Evolutionary conservation across 2,888 invertebrate species (phyloP).

Genomic region (Phlogophora meticulosa): DNA sequence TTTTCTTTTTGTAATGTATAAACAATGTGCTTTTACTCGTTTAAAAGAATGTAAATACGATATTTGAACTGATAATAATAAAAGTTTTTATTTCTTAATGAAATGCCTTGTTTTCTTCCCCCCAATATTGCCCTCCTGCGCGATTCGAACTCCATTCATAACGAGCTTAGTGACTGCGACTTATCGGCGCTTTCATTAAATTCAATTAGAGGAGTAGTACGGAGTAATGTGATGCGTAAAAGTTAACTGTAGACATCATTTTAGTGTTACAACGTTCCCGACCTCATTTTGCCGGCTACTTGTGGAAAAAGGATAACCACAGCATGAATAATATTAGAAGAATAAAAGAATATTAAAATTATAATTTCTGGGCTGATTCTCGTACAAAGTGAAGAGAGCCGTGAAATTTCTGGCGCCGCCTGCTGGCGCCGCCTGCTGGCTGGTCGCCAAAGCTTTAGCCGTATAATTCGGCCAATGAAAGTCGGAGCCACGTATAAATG

Average conservation of each 20-base stretch:
- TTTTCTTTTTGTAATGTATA: slow-evolving; percentile 83
- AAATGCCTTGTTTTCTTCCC: slow-evolving; percentile 71
- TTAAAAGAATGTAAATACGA: slow-evolving; percentile 91
- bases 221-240: slow-evolving; percentile 26
- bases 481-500: slow-evolving; percentile 42
- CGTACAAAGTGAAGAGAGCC: slow-evolving; percentile 57
- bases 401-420: slow-evolving; percentile 59
- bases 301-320: slow-evolving; percentile 34
- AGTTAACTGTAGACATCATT: slow-evolving; percentile 21
- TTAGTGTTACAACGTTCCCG: slow-evolving; percentile 17
- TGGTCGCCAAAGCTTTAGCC: slow-evolving; percentile 50
- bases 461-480: slow-evolving; percentile 55
- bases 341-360: slow-evolving; percentile 55
- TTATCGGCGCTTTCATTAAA: slow-evolving; percentile 38
- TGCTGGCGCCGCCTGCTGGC: slow-evolving; percentile 65
- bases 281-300: slow-evolving; percentile 32
- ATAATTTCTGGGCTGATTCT: slow-evolving; percentile 52
- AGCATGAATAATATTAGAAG: slow-evolving; percentile 55
- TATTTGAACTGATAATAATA: slow-evolving; percentile 92
- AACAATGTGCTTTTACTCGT: slow-evolving; percentile 90
- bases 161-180: slow-evolving; percentile 35
- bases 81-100: slow-evolving; percentile 91
- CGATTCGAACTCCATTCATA: slow-evolving; percentile 27
- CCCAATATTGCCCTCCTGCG: slow-evolving; percentile 1
- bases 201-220: slow-evolving; percentile 25